Evolutionary conservation across 1,140 invertebrate genomes (phyloP).

Genomic region (Diachasma alloeum): DNA sequence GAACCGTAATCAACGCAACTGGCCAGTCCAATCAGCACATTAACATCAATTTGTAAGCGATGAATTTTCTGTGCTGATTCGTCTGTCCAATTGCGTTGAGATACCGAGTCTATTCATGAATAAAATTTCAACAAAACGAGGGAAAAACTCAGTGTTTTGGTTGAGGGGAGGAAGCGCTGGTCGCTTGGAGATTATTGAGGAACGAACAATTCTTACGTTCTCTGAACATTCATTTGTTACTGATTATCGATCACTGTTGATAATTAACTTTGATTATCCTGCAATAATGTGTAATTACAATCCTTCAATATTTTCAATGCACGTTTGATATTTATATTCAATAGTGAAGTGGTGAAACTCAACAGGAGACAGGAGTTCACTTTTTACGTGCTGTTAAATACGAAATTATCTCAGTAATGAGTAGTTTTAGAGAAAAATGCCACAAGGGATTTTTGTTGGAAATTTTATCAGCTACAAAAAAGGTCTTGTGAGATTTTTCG

Average conservation of each 20-base stretch:
- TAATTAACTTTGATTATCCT: neutral
- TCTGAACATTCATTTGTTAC: conserved; percentile 7
- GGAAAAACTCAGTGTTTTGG: neutral
- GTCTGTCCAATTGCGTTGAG: conserved; percentile 59
- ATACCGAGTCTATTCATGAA: conserved; percentile 16
- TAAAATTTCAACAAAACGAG: neutral
- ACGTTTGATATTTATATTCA: neutral
- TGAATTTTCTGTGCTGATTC: conserved; percentile 46
- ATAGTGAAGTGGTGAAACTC: no score
- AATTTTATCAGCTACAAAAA: no score
- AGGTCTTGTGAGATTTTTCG: no score
- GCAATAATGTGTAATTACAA: neutral
- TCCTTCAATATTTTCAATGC: neutral
- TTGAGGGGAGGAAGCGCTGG: conserved; percentile 24
- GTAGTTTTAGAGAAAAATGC: no score
- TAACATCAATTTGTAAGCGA: conserved; percentile 51
- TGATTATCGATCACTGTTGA: neutral
- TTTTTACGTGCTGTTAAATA: no score
- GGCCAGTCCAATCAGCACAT: conserved; percentile 62
- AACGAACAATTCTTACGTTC: neutral
- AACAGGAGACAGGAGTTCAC: no score
- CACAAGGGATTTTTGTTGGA: no score
- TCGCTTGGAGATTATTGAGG: conserved; percentile 9
- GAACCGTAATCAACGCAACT: conserved; percentile 63
- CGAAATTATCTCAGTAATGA: no score